A percentile compares a stretch with the other conserved stretches of the same genome.
These are phyloP conservation scores for Scortum barcoo DNA, from an alignment of 2,113 vertebrate genomes.

Conservation along the genomic window DNA sequence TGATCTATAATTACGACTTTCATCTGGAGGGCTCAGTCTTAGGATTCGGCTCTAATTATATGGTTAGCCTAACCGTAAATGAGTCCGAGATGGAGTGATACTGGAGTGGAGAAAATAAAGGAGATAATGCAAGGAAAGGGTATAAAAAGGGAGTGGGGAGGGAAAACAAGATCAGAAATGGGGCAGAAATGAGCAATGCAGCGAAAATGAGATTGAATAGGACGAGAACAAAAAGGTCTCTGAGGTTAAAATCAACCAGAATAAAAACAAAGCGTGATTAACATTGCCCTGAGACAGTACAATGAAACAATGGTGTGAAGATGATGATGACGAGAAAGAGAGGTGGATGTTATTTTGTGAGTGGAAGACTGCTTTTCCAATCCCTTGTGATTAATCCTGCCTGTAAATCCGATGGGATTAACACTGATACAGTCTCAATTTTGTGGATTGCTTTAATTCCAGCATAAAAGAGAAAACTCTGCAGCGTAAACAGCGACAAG, in stretches of 20 bases:
- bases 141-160: background rate
- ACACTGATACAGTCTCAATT: conserved; percentile 45
- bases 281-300: background rate
- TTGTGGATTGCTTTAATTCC: conserved; percentile 50
- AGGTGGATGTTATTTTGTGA: conserved; percentile 24
- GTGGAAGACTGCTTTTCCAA: conserved; percentile 39
- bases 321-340: background rate
- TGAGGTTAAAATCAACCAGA: conserved; percentile 22
- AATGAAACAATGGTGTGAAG: conserved; percentile 20
- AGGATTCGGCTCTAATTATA: conserved; percentile 41
- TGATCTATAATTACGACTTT: conserved; percentile 55
- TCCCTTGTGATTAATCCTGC: conserved; percentile 65
- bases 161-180: background rate
- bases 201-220: background rate
- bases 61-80: conserved; percentile 2
- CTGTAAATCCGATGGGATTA: conserved; percentile 63
- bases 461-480: conserved; percentile 41
- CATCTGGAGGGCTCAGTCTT: conserved; percentile 30
- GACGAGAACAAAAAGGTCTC: background rate
- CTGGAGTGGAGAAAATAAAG: background rate
- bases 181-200: background rate
- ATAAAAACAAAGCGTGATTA: conserved; percentile 21
- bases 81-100: conserved; percentile 7
- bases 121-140: background rate
- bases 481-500: conserved; percentile 18